Percentiles rank a stretch among this genome's conserved stretches.
Evolutionary conservation across 2,113 vertebrate species (phyloP).

Genomic region (Pachyramphus minor): DNA sequence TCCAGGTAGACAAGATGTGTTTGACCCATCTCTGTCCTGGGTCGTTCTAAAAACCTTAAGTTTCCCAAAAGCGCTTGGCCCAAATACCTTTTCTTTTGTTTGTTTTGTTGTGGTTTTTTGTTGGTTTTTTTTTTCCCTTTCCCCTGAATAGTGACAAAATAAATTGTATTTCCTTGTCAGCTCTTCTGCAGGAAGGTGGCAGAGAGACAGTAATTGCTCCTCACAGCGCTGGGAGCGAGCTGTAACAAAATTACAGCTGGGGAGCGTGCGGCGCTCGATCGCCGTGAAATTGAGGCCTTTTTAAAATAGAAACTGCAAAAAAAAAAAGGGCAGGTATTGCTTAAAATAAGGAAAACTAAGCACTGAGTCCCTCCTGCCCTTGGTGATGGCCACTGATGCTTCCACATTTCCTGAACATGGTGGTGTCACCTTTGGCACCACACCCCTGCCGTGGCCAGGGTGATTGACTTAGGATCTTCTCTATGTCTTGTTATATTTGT

Average conservation of each 20-base stretch:
- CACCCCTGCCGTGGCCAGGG: neutral
- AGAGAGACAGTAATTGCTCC: constrained; percentile 12
- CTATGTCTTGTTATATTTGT: neutral
- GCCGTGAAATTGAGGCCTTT: neutral
- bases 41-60: neutral
- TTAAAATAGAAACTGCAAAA: neutral
- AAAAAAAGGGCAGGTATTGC: neutral
- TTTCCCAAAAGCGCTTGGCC: neutral
- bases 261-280: accelerated
- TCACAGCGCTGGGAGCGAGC: neutral
- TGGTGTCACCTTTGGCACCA: neutral
- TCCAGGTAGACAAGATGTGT: neutral
- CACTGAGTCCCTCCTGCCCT: accelerated
- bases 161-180: constrained; percentile 26
- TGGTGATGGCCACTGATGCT: neutral
- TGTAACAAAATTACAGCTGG: constrained; percentile 11
- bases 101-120: neutral
- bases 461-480: neutral
- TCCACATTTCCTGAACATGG: neutral
- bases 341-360: neutral
- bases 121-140: too few species aligned
- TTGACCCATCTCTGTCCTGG: neutral
- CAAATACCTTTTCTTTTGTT: neutral
- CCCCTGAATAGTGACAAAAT: neutral
- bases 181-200: neutral